These are phyloP conservation scores for Harmothoe impar DNA, from an alignment of 2,888 invertebrate species.

Conservation along the genomic window DNA sequence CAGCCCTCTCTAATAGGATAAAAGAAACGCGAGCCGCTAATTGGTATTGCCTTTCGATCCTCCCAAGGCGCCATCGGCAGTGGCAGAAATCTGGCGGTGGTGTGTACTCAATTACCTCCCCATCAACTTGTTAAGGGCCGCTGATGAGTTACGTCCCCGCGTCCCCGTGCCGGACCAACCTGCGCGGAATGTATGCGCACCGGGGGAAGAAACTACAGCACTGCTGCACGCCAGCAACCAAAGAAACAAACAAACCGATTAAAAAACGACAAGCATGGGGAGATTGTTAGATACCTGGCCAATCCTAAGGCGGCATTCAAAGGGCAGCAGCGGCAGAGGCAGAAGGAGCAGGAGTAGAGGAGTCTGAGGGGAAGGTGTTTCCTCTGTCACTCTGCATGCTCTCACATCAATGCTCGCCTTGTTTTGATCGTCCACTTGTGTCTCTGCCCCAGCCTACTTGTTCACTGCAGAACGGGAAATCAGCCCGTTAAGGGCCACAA, in stretches of 20 bases:
- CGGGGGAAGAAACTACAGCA: not conserved
- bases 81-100: not conserved
- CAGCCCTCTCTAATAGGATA: no score
- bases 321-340: not conserved
- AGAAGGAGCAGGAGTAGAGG: no score
- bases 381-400: not conserved
- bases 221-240: not conserved
- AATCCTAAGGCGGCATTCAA: slow-evolving; percentile 11
- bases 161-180: not conserved
- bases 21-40: no score
- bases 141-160: not conserved
- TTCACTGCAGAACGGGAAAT: no score
- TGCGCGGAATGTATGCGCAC: not conserved
- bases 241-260: not conserved
- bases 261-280: not conserved
- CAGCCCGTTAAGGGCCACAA: no score
- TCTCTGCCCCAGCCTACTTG: no score
- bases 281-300: not conserved
- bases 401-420: no score
- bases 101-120: slow-evolving; percentile 3
- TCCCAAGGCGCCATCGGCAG: no score
- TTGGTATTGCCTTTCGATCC: no score
- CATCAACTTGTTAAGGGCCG: not conserved
- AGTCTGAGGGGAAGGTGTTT: no score
- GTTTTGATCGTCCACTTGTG: no score